Percentiles rank a stretch among this genome's conserved stretches.
Conservation (phyloP, 2,113 vertebrate species). For the Nothocercus julius region DNA sequence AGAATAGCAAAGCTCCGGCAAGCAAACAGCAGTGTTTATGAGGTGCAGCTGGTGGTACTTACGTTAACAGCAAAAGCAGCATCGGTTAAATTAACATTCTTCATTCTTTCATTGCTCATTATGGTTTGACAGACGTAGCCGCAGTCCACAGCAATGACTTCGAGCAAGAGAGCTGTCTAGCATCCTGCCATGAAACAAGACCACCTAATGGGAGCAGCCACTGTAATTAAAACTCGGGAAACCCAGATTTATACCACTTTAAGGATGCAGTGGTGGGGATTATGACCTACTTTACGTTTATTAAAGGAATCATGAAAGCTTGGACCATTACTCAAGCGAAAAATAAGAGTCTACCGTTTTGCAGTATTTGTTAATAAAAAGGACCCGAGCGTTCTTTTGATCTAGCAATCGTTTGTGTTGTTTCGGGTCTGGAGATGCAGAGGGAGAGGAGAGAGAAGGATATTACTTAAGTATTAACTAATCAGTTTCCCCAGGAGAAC, state of each 20-base stretch:
- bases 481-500: conserved; percentile 45
- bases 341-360: neutral
- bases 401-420: conserved; percentile 46
- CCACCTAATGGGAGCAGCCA: conserved; percentile 70
- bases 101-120: conserved; percentile 76
- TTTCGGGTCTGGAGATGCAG: conserved; percentile 47
- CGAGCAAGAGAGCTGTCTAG: conserved; percentile 63
- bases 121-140: conserved; percentile 73
- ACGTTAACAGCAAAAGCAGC: conserved; percentile 74
- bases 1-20: conserved; percentile 25
- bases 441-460: neutral
- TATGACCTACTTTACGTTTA: conserved; percentile 68
- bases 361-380: conserved; percentile 37
- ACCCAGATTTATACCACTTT: conserved; percentile 68
- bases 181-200: conserved; percentile 69
- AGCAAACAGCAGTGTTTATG: conserved; percentile 70
- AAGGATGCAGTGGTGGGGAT: conserved; percentile 55
- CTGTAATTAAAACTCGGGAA: conserved; percentile 74
- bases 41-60: conserved; percentile 76
- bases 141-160: conserved; percentile 72
- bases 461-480: conserved; percentile 57
- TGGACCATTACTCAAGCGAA: conserved; percentile 5
- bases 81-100: conserved; percentile 78
- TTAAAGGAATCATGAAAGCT: conserved; percentile 22
- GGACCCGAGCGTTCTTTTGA: neutral